Evolutionary conservation across 2,797 vertebrate genomes (phyloP), one percentile per base, ranked within the genome.

Genomic region (Cossypha heuglini): DNA sequence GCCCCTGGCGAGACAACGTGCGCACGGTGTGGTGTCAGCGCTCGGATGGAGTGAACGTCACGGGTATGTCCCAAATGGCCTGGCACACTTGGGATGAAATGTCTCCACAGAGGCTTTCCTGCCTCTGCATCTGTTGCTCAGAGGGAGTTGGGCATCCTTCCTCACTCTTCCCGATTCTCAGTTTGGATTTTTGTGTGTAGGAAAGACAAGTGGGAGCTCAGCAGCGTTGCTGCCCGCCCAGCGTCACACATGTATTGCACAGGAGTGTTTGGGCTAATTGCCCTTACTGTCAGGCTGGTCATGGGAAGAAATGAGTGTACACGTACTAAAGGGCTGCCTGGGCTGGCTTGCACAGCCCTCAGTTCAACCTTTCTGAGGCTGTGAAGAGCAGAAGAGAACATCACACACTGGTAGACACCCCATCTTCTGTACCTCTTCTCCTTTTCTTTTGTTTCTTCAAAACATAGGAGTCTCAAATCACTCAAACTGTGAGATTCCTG

Each of bases 11-110:
- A 90, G 99, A 99, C 97, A 99, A 99, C 7, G 89, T 98, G 54
- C 98, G 99, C 90, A 96, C 95, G 0, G 99, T 99, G 93, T 99
- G 99, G 99, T 99, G 99, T 95, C 98, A 99, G 81, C 99, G 99
- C 89, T 99, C 99, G 3, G 99, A 99, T 52, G 99, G 99, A 16
- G 73, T 99, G 92, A 99, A 99, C 38, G 99, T 99, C 96, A 99
- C 99, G 98, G 99, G 99, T 99, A 97, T 18, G 73, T 33, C 77
- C 38, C n/a, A 16, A 3, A 9, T 16, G 54, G 55, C 42, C 22
- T 1, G 1, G 1, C 15, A 16, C 3, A 0, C 13, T 11, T 59
- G 13, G 54, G 33, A 9, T 62, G 49, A 12, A 64, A 67, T 46
- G 24, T 24, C 42, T 33, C 40, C 45, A 17, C 75, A 17, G 38